phyloP scores from a whole-genome alignment of 2,797 vertebrate genomes.

The Podargus strigoides region DNA sequence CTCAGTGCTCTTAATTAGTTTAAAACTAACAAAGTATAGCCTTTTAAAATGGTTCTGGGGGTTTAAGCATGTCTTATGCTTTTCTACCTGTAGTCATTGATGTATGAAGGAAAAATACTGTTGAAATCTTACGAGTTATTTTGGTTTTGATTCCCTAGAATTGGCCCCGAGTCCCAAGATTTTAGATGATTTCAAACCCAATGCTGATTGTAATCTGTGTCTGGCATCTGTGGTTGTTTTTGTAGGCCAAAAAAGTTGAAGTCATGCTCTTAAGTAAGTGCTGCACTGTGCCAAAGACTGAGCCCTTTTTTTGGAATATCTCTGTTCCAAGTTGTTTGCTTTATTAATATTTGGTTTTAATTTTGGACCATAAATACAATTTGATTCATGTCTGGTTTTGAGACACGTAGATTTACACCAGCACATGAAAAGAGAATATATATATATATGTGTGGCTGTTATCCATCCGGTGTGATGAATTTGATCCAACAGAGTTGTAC shows the following conservation, averaged over 20 bases:
- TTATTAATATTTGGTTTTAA: not conserved
- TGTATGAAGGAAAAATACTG: not conserved
- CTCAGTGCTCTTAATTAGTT: not conserved
- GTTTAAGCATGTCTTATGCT: not conserved
- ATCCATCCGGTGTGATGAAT: not conserved
- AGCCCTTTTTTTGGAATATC: not conserved
- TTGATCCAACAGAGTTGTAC: not conserved
- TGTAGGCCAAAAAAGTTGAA: not conserved
- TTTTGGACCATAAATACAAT: not conserved
- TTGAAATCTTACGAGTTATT: not conserved
- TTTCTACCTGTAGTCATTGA: not conserved
- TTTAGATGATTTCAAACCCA: not conserved
- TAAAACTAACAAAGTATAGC: not conserved
- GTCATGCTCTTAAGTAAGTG: not conserved
- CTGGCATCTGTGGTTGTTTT: not conserved
- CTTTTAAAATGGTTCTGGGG: not conserved
- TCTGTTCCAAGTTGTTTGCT: not conserved
- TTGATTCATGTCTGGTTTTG: not conserved
- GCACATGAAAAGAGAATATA: not conserved
- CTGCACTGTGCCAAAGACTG: not conserved
- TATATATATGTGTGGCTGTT: not conserved
- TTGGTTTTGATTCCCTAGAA: not conserved
- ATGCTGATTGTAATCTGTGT: not conserved
- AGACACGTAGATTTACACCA: not conserved
- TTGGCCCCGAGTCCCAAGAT: not conserved